A percentile compares a stretch with the other conserved stretches of the same genome.
Evolutionary conservation across 2,797 vertebrate genomes (phyloP).

Genomic region (Epinephelus coioides): DNA sequence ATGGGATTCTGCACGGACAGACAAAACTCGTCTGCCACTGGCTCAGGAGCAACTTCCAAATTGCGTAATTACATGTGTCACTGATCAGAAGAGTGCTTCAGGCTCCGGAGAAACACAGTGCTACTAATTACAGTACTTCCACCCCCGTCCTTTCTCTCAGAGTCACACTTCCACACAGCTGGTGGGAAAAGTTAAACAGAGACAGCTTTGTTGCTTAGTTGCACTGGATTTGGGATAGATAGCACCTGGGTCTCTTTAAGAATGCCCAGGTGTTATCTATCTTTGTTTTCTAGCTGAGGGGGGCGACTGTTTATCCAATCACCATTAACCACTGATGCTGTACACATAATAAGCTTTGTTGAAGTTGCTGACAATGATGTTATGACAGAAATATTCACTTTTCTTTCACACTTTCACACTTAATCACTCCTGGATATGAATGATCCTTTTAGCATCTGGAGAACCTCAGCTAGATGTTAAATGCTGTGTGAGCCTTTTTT

Average conservation of each 20-base stretch:
- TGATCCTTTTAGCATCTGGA: neutral
- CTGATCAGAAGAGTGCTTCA: slow-evolving; percentile 66
- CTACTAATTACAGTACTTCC: slow-evolving; percentile 63
- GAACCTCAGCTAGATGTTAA: neutral
- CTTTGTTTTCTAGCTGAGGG: slow-evolving; percentile 12
- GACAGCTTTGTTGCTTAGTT: slow-evolving; percentile 52
- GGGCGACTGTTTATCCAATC: slow-evolving; percentile 25
- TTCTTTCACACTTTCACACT: neutral
- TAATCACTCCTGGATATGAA: neutral
- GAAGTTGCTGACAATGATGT: slow-evolving; percentile 5
- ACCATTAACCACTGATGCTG: neutral
- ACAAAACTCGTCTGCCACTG: slow-evolving; percentile 48
- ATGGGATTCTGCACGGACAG: slow-evolving; percentile 39
- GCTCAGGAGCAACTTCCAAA: slow-evolving; percentile 65
- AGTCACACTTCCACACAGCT: slow-evolving; percentile 59
- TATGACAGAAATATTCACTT: slow-evolving; percentile 4
- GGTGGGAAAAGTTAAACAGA: slow-evolving; percentile 58
- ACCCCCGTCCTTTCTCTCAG: slow-evolving; percentile 13
- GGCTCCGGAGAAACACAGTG: slow-evolving; percentile 52
- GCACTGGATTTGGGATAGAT: slow-evolving; percentile 29
- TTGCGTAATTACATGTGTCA: slow-evolving; percentile 73
- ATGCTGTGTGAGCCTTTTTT: neutral
- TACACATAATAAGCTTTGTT: neutral
- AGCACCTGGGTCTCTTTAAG: slow-evolving; percentile 49
- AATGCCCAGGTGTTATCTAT: slow-evolving; percentile 35